A percentile compares a stretch with the other conserved stretches of the same genome.
phyloP scores from a whole-genome alignment of 2,113 vertebrate species.

The Muntiacus reevesi region DNA sequence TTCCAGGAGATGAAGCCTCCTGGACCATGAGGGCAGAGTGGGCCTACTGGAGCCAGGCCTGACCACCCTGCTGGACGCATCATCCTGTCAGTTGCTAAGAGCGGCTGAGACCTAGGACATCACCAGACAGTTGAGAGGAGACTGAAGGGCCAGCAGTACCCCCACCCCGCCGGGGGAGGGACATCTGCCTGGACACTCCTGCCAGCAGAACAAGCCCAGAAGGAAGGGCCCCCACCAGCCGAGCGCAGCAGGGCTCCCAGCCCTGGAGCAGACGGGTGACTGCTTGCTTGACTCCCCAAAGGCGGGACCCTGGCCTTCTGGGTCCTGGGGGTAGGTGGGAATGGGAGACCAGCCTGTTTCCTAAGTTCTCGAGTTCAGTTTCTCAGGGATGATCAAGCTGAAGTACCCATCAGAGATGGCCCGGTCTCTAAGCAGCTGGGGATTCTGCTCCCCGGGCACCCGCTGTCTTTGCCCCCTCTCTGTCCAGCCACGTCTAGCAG shows the following conservation, averaged over 20 bases:
- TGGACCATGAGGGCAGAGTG: background rate
- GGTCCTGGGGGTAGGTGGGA: background rate
- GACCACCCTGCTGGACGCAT: background rate
- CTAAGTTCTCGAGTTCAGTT: no score
- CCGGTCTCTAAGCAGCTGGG: rapidly evolving
- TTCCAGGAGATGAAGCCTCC: background rate
- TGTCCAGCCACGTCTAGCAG: background rate
- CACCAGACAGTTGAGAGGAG: background rate
- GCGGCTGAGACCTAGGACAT: background rate
- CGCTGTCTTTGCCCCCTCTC: rapidly evolving
- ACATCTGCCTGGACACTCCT: no score
- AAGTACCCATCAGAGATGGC: background rate
- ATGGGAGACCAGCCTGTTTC: rapidly evolving
- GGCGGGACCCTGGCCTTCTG: background rate
- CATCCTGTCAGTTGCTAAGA: background rate
- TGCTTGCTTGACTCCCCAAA: background rate
- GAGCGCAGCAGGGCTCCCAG: background rate
- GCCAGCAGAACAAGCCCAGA: background rate
- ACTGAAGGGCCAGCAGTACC: background rate
- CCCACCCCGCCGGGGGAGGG: rapidly evolving
- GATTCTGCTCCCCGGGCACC: no score
- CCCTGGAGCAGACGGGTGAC: no score
- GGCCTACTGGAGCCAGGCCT: background rate
- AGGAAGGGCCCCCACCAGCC: no score
- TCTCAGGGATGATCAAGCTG: no score